Base-by-base conservation (phyloP, 1,140 invertebrate species). In the Manduca sexta region DNA sequence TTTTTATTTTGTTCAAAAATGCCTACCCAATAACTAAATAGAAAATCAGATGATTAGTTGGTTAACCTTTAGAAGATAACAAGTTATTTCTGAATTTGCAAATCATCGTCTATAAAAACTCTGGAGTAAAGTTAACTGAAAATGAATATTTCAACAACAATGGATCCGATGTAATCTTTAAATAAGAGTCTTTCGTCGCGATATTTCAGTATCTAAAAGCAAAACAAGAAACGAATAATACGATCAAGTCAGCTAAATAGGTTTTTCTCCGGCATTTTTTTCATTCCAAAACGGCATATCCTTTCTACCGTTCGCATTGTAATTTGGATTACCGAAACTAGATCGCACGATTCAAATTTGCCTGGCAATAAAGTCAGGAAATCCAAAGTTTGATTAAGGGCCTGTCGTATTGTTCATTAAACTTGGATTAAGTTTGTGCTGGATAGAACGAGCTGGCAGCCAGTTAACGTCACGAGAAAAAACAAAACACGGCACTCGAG, bases 331-430 rank as follows among this genome's bases (percentile, higher is more conserved):
- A 45, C 63, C 43, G 15, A 12, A 10, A 11, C 1, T 13, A 17
- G 6, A 3, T 7, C 11, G 49, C 74, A 69, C 54, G 54, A 61
- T 69, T 43, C 17, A 46, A 33, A 60, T 45, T 72, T 5, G 17
- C 13, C 26, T 52, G 40, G 35, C 38, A 40, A 12, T 30, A 14
- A 57, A 56, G 52, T 67, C 74, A 54, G 69, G 69, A 78, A 76
- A 70, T 80, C 66, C 75, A 78, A 86, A 87, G 84, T 86, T 87
- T 87, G 85, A 87, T 87, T 86, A 87, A 87, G 77, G 83, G 78
- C 66, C 84, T 87, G 85, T 87, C 85, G 78, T 76, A 83, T 83
- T 86, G 84, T 87, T 87, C 84, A 87, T 87, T 87, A 83, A 87
- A 87, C 82, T 86, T 86, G 82, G 82, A 87, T 87, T 87, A 86